phyloP scores from a whole-genome alignment of 1,140 invertebrate species.

The Chrysomallon squamiferum region DNA sequence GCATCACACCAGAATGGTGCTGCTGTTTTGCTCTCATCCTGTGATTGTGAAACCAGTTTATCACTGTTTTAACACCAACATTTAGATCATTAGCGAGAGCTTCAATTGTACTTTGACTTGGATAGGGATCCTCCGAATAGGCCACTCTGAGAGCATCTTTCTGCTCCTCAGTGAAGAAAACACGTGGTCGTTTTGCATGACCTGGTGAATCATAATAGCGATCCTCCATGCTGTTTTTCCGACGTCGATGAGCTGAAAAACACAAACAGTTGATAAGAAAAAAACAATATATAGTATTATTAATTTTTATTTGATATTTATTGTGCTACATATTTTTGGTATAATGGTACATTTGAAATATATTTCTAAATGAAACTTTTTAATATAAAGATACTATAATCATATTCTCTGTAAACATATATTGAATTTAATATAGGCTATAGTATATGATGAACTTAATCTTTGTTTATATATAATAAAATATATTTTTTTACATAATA shows the following conservation, averaged over 20 bases:
- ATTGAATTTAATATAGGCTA: no score
- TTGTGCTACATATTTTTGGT: no score
- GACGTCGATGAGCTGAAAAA: conserved; percentile 42
- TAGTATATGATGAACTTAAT: no score
- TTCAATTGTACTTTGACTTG: conserved; percentile 93
- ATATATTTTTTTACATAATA: no score
- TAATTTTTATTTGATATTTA: no score
- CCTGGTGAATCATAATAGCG: conserved; percentile 49
- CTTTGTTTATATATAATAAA: no score
- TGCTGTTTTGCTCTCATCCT: conserved; percentile 91
- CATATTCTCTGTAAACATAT: no score
- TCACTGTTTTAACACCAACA: conserved; percentile 91
- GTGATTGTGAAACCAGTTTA: conserved; percentile 99
- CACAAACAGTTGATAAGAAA: conserved; percentile 17
- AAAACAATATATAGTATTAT: conserved; percentile 9
- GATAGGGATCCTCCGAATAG: conserved; percentile 95
- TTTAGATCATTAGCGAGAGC: conserved; percentile 89
- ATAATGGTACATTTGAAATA: no score
- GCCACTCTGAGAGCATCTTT: conserved; percentile 94
- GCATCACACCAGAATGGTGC: conserved; percentile 36
- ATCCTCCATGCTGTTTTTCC: conserved; percentile 51
- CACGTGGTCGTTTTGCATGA: conserved; percentile 68
- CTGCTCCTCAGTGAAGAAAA: conserved; percentile 97
- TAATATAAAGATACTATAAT: no score
- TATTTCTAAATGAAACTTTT: no score